Evolutionary conservation across 2,888 invertebrate genomes (phyloP).

Genomic region (Scotopteryx bipunctaria): DNA sequence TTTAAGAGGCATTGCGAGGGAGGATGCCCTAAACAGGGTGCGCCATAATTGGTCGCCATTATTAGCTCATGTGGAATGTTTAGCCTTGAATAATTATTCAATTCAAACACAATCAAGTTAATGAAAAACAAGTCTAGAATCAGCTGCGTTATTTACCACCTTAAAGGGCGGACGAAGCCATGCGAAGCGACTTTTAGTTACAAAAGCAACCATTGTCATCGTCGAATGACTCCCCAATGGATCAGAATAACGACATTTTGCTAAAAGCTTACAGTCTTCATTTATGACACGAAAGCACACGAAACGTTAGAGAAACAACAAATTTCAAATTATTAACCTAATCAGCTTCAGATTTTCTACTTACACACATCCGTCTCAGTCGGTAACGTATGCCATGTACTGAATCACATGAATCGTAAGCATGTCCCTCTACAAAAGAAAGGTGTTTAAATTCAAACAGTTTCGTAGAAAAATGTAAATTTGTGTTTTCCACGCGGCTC

Average conservation of each 20-base stretch:
- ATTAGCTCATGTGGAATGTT: slow-evolving; percentile 22
- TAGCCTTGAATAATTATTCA: slow-evolving; percentile 24
- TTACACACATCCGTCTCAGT: slow-evolving; percentile 25
- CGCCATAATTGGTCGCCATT: slow-evolving; percentile 22
- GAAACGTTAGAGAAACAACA: too few relatives aligned
- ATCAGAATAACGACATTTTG: slow-evolving; percentile 6
- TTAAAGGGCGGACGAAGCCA: slow-evolving; percentile 5
- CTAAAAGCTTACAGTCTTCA: too few relatives aligned
- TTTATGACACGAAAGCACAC: too few relatives aligned
- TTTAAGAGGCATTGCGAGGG: slow-evolving; percentile 31
- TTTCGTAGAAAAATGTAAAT: slow-evolving; percentile 73
- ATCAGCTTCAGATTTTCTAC: slow-evolving; percentile 15
- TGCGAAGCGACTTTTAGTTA: slow-evolving; percentile 9
- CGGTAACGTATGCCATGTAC: slow-evolving; percentile 33
- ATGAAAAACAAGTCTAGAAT: slow-evolving; percentile 25
- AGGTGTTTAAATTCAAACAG: slow-evolving; percentile 57
- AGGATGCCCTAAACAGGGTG: slow-evolving; percentile 24
- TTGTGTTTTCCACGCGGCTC: slow-evolving; percentile 53
- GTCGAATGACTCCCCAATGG: neutral
- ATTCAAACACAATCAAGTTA: slow-evolving; percentile 23
- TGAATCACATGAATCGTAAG: slow-evolving; percentile 56
- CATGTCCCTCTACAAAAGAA: slow-evolving; percentile 57
- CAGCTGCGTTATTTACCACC: slow-evolving; percentile 11
- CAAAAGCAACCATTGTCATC: slow-evolving; percentile 2
- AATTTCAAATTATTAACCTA: neutral